Percentiles rank a stretch among this genome's conserved stretches.
Conservation (phyloP, 2,113 vertebrate species). For the Syngnathus scovelli region DNA sequence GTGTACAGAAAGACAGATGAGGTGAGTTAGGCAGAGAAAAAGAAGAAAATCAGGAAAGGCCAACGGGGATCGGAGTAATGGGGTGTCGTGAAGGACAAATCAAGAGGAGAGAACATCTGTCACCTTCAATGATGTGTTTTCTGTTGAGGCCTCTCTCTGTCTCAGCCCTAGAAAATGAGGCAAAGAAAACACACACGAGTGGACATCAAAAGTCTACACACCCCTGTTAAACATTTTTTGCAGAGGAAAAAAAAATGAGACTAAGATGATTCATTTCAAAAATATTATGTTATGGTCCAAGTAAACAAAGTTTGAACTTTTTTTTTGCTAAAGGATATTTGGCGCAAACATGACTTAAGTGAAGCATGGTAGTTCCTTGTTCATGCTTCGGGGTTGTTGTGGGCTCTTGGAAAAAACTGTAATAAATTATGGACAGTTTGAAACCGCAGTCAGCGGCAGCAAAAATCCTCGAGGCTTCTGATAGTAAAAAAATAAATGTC, state of each 20-base stretch:
- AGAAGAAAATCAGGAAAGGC: slow-evolving; percentile 24
- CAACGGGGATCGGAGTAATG: not conserved
- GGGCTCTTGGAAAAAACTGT: no score
- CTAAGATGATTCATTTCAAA: not conserved
- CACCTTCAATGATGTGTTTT: slow-evolving; percentile 98
- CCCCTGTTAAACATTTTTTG: not conserved
- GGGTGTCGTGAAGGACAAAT: slow-evolving; percentile 50
- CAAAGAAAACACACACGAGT: slow-evolving; percentile 17
- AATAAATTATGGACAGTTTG: no score
- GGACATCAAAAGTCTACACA: not conserved
- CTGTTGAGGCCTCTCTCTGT: slow-evolving; percentile 91
- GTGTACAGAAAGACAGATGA: slow-evolving; percentile 7
- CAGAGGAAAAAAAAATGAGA: not conserved
- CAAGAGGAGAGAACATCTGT: slow-evolving; percentile 31
- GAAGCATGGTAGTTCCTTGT: no score
- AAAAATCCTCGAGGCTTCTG: no score
- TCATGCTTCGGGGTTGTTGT: no score
- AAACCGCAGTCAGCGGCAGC: no score
- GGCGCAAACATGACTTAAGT: not conserved
- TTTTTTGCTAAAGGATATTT: not conserved
- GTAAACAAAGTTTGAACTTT: not conserved
- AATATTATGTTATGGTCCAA: not conserved
- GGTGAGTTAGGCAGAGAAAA: slow-evolving; percentile 26
- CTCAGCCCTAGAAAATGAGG: slow-evolving; percentile 78
- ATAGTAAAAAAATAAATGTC: no score